Conservation (phyloP, 2,113 vertebrate species). For the Erythrolamprus reginae region DNA sequence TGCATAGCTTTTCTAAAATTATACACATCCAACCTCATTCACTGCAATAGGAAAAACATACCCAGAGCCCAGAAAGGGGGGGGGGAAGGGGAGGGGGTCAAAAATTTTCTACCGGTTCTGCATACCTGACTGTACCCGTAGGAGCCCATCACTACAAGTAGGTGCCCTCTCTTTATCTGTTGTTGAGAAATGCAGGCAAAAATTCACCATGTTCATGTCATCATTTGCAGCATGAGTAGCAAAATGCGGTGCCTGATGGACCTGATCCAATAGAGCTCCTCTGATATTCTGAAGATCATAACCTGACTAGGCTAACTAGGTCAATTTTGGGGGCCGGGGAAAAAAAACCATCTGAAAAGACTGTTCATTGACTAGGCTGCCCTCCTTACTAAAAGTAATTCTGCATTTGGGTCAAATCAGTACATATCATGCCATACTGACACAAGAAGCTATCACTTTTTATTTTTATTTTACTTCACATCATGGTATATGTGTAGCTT, state of each 20-base stretch:
- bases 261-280: neutral
- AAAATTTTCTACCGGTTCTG: too few relatives aligned
- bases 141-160: too few relatives aligned
- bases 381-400: neutral
- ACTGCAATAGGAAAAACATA: too few relatives aligned
- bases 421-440: neutral
- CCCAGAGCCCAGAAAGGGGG: too few relatives aligned
- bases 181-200: neutral
- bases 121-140: too few relatives aligned
- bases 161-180: neutral
- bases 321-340: neutral
- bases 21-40: too few relatives aligned
- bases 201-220: neutral
- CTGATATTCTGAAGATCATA: neutral
- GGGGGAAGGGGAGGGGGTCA: too few relatives aligned
- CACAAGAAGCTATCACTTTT: neutral
- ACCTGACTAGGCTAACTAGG: neutral
- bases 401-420: neutral
- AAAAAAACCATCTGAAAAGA: neutral
- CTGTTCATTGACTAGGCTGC: neutral
- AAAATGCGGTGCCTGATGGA: neutral
- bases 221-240: neutral
- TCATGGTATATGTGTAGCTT: neutral
- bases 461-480: neutral
- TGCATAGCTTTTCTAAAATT: too few relatives aligned